Conservation (phyloP, 2,113 vertebrate genomes). For the Oncorhynchus mykiss region DNA sequence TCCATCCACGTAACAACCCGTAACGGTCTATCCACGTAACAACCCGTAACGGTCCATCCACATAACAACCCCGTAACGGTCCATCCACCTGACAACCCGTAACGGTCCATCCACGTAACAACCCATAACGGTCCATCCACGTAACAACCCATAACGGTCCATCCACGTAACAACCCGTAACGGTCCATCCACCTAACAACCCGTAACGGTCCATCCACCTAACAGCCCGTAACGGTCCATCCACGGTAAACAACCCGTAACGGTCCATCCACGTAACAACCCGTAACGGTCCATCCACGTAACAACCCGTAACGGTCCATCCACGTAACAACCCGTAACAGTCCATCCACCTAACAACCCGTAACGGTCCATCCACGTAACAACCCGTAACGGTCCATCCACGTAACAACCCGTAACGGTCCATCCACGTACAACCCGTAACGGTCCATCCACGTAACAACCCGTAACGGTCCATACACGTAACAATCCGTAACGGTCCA, state of each 20-base stretch:
- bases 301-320: conserved; percentile 12
- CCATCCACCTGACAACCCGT: no score
- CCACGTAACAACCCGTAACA: conserved; percentile 15
- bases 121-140: conserved; percentile 13
- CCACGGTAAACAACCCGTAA: conserved; percentile 6
- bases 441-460: no score
- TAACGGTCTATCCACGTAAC: conserved; percentile 12
- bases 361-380: conserved; percentile 11
- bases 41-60: conserved; percentile 16
- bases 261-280: no score
- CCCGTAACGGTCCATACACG: no score
- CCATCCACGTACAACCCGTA: no score
- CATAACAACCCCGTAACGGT: no score
- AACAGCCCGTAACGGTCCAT: no score
- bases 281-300: conserved; percentile 5
- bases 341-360: conserved; percentile 23
- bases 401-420: no score
- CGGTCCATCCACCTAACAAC: conserved; percentile 17
- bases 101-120: conserved; percentile 15
- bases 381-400: not conserved
- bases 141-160: conserved; percentile 2
- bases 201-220: conserved; percentile 12
- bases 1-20: conserved; percentile 23
- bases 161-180: conserved; percentile 23
- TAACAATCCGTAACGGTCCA: no score